Conservation (phyloP, 2,888 invertebrate genomes). For the Pycnomerus fuliginosus region DNA sequence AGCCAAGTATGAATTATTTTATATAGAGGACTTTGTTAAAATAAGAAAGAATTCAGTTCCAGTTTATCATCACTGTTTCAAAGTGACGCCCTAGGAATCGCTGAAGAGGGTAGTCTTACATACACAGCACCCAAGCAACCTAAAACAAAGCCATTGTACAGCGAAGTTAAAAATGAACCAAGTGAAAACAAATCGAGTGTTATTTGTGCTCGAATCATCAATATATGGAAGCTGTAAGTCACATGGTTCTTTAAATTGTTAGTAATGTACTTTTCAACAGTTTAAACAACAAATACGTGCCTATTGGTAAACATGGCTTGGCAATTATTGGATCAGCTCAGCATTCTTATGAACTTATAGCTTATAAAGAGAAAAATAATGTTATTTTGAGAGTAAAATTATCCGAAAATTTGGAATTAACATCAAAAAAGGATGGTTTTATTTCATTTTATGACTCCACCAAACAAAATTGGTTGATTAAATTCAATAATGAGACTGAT, state of each 20-base stretch:
- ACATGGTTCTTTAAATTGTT: not conserved
- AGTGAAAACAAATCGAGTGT: constrained; percentile 31
- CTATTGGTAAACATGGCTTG: constrained; percentile 52
- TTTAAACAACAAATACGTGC: constrained; percentile 39
- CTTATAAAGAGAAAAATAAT: constrained; percentile 48
- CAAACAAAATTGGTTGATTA: constrained; percentile 42
- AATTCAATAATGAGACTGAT: constrained; percentile 39
- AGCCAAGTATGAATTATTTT: constrained; percentile 29
- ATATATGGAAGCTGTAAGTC: constrained; percentile 41
- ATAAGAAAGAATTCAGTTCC: constrained; percentile 31
- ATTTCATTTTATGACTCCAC: constrained; percentile 42
- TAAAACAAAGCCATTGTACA: constrained; percentile 16
- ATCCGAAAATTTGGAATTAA: constrained; percentile 30
- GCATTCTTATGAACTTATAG: constrained; percentile 43
- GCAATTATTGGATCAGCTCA: constrained; percentile 49
- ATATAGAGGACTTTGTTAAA: not conserved
- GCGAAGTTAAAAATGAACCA: constrained; percentile 17
- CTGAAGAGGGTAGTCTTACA: constrained; percentile 29
- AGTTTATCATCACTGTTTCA: constrained; percentile 41
- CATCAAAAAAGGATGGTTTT: constrained; percentile 38
- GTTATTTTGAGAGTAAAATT: constrained; percentile 41
- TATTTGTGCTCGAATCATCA: constrained; percentile 38
- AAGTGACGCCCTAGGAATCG: constrained; percentile 17
- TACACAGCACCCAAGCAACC: constrained; percentile 45
- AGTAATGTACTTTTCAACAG: constrained; percentile 31